phyloP scores from a whole-genome alignment of 2,113 vertebrate species.

The Esox niger region DNA sequence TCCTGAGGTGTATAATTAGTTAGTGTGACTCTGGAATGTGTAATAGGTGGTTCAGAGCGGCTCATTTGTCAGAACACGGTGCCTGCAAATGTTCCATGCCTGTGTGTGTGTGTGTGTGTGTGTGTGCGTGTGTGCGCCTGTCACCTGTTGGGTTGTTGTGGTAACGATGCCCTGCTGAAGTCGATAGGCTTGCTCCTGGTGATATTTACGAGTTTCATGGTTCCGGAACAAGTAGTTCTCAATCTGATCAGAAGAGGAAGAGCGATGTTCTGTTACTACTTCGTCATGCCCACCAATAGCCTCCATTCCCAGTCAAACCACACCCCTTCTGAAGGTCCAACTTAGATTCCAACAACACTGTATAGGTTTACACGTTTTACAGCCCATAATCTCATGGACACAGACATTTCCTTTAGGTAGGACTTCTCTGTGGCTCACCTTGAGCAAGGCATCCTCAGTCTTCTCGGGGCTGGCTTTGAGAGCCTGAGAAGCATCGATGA shows the following conservation, averaged over 20 bases:
- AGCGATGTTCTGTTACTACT: neutral
- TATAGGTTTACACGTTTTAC: no score
- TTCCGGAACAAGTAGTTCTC: slow-evolving; percentile 96
- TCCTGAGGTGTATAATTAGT: no score
- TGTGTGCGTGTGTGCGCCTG: neutral
- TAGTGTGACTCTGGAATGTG: no score
- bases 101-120: no score
- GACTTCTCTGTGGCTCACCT: slow-evolving; percentile 82
- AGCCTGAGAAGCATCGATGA: slow-evolving; percentile 95
- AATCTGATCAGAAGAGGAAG: slow-evolving; percentile 75
- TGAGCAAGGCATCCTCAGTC: slow-evolving; percentile 93
- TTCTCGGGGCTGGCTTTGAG: slow-evolving; percentile 94
- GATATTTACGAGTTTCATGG: slow-evolving; percentile 92
- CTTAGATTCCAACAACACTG: no score
- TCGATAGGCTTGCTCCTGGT: slow-evolving; percentile 93
- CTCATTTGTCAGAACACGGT: no score
- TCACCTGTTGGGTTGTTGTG: slow-evolving; percentile 93
- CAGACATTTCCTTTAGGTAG: no score
- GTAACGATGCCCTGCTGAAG: slow-evolving; percentile 96
- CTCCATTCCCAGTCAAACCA: no score
- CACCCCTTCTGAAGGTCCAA: no score
- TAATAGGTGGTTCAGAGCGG: no score
- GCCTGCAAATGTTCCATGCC: no score
- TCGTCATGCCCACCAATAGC: neutral
- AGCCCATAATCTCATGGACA: no score